Percentiles rank a stretch among this genome's conserved stretches.
These are phyloP conservation scores for Helostoma temminkii DNA, from an alignment of 2,797 vertebrate genomes.

Conservation along the genomic window DNA sequence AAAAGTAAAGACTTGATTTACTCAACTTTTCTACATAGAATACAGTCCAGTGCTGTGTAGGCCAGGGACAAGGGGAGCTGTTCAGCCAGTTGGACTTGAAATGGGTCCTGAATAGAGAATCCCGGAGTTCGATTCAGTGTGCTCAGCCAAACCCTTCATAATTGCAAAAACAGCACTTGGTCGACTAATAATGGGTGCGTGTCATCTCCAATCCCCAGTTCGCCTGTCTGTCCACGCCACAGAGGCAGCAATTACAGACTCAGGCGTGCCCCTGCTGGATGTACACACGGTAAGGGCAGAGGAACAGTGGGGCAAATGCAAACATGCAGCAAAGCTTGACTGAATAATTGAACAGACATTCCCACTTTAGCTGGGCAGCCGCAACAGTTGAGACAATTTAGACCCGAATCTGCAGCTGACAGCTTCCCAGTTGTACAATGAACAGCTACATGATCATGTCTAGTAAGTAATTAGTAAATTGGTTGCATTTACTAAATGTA, in stretches of 20 bases:
- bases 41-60: conserved; percentile 46
- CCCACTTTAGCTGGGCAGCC: neutral
- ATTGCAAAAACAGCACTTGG: conserved; percentile 87
- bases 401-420: conserved; percentile 9
- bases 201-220: conserved; percentile 85
- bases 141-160: conserved; percentile 84
- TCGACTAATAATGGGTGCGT: conserved; percentile 84
- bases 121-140: conserved; percentile 78
- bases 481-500: neutral
- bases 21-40: conserved; percentile 38
- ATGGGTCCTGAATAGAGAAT: conserved; percentile 79
- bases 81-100: conserved; percentile 80
- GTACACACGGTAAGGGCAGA: conserved; percentile 68
- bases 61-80: conserved; percentile 69
- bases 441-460: neutral
- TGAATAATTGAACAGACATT: conserved; percentile 7
- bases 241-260: conserved; percentile 83
- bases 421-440: neutral
- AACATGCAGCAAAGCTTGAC: neutral
- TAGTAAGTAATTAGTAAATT: neutral
- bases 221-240: conserved; percentile 79
- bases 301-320: conserved; percentile 56
- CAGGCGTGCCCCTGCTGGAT: conserved; percentile 66
- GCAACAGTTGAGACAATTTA: conserved; percentile 5
- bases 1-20: conserved; percentile 18